Base-by-base conservation (phyloP, 2,888 invertebrate species). In the Hirudinaria manillensis region DNA sequence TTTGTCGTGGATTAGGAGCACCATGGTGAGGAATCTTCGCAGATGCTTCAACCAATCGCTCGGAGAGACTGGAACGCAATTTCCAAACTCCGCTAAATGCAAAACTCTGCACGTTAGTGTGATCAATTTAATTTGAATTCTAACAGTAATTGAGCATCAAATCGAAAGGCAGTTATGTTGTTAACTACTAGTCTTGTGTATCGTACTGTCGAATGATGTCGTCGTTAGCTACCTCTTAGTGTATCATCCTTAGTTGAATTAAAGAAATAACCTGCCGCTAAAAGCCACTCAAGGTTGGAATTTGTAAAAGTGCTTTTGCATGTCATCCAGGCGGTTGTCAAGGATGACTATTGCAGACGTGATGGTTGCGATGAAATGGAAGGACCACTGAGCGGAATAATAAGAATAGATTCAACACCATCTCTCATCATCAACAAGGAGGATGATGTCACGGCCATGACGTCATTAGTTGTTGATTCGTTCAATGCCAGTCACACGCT, bases 1-100 rank as follows among this genome's bases (percentile, higher is more conserved):
- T 16, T 29, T 76, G 32, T 56, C 36, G 24, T 36, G 55, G 36
- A 76, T 76, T 21, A 70, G 76, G 51, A 38, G 51, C 27, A 61
- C 29, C 24, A 61, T 61, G 61, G 21, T 61, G 29, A 61, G 24
- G 29, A 61, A 61, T 19, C 61, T 61, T 16, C 61, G 61, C 21
- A 7, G 29, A n/a, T 61, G 61, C n/a, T 61, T 61, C 61, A 61
- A 24, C 61, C 24, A 61, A 29, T 61, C 61, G 24, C 61, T 61
- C 24, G 61, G 61, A 13, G 61, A 61, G 10, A 61, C 29, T 29
- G 61, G 61, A 4, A 16, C 61, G 6, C 61, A 61, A n/a, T 61
- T 61, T 61, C 61, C 61, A 24, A 29, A 61, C 29, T 29, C 61
- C 29, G 29, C 10, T 27, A 61, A 61, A 61, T 61, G 61, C 61